A percentile compares a stretch with the other conserved stretches of the same genome.
phyloP scores from a whole-genome alignment of 2,797 vertebrate genomes.

The Chrosomus eos region DNA sequence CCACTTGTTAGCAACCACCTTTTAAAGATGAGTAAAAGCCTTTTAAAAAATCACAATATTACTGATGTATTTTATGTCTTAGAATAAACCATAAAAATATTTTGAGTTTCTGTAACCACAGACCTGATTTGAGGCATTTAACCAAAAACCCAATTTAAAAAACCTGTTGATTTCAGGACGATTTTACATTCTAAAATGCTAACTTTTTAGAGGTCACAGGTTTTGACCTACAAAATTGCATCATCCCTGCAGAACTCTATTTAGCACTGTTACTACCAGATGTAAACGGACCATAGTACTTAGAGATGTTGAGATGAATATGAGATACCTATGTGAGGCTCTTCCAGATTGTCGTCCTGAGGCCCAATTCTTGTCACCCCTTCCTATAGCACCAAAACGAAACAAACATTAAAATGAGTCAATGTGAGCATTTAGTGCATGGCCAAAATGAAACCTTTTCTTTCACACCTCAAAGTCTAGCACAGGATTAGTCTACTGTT shows the following conservation, averaged over 20 bases:
- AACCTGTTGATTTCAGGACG: neutral
- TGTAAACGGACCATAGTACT: neutral
- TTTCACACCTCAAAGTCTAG: conserved; percentile 19
- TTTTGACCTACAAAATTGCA: neutral
- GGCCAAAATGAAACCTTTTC: conserved; percentile 26
- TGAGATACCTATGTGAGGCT: conserved; percentile 90
- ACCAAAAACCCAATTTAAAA: neutral
- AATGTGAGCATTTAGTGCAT: conserved; percentile 7
- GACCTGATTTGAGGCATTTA: neutral
- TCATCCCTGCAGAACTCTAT: neutral
- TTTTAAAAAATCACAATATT: neutral
- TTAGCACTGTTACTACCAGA: neutral
- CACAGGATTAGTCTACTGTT: conserved; percentile 57
- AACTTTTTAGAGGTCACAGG: no score
- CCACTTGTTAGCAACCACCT: neutral
- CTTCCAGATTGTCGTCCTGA: conserved; percentile 78
- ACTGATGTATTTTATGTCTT: neutral
- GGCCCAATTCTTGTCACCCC: conserved; percentile 92
- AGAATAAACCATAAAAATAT: neutral
- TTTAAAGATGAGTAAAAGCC: neutral
- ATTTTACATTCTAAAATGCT: neutral
- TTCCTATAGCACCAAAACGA: conserved; percentile 80
- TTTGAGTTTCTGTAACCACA: neutral
- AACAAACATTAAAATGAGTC: neutral
- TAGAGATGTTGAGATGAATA: conserved; percentile 24